Conservation (phyloP, 2,888 invertebrate species). For the Heliconius charithonia region DNA sequence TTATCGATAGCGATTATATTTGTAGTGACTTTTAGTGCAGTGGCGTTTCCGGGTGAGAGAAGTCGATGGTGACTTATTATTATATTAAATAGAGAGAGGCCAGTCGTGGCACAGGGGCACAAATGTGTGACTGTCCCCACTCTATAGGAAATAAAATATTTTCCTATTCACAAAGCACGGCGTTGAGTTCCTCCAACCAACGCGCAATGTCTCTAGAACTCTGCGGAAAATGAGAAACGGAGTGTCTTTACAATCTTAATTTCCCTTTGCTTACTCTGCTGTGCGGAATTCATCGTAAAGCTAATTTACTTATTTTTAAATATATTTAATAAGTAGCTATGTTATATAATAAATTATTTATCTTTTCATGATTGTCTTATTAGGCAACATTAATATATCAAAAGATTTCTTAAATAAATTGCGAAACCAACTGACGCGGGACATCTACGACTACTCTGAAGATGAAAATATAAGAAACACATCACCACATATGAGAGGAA, state of each 20-base stretch:
- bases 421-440: constrained; percentile 26
- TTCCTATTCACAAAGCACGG: too few relatives aligned
- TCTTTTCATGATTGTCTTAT: neutral
- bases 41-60: neutral
- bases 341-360: neutral
- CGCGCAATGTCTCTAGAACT: too few relatives aligned
- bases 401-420: constrained; percentile 15
- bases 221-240: too few relatives aligned
- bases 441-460: constrained; percentile 31
- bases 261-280: too few relatives aligned
- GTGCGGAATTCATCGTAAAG: too few relatives aligned
- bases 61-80: neutral
- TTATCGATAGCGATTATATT: constrained; percentile 3
- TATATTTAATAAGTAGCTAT: neutral
- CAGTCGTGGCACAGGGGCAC: too few relatives aligned
- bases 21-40: neutral
- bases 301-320: too few relatives aligned
- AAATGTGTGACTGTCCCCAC: too few relatives aligned
- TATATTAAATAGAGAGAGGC: neutral
- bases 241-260: too few relatives aligned
- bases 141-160: too few relatives aligned
- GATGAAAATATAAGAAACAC: neutral
- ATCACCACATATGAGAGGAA: neutral
- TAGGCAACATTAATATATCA: neutral
- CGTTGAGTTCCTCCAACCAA: too few relatives aligned